phyloP scores from a whole-genome alignment of 1,140 invertebrate genomes.

The Medauroidea extradentata region DNA sequence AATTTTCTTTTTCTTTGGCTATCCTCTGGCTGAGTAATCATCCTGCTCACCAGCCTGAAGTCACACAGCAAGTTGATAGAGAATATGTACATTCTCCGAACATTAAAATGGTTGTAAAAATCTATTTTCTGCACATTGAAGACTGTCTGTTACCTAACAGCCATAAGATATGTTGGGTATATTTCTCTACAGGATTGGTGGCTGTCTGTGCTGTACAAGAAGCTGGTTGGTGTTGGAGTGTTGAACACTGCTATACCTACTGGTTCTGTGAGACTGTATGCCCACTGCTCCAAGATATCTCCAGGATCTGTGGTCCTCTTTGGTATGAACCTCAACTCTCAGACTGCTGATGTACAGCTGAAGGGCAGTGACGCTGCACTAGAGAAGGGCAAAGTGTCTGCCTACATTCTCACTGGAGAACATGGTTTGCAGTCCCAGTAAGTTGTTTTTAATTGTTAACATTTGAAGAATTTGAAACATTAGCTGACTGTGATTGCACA shows the following conservation, averaged over 20 bases:
- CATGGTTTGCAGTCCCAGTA: neutral
- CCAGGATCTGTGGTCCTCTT: constrained; percentile 40
- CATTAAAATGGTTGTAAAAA: too few relatives aligned
- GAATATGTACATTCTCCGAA: too few relatives aligned
- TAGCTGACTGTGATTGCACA: too few relatives aligned
- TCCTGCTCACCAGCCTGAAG: too few relatives aligned
- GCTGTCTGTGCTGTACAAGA: constrained; percentile 64
- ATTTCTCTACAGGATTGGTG: constrained; percentile 77
- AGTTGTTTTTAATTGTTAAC: too few relatives aligned
- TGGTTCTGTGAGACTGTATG: constrained; percentile 52
- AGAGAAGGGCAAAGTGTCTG: neutral
- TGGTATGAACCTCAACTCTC: constrained; percentile 54
- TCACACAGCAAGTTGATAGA: too few relatives aligned
- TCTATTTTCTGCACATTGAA: too few relatives aligned
- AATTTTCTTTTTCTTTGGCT: too few relatives aligned
- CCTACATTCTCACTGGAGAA: constrained; percentile 7
- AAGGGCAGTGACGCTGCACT: constrained; percentile 31
- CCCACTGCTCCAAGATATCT: constrained; percentile 46
- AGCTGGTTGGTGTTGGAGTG: constrained; percentile 61
- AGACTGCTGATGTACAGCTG: constrained; percentile 41
- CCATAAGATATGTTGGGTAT: too few relatives aligned
- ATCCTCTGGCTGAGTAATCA: too few relatives aligned
- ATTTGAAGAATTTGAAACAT: too few relatives aligned
- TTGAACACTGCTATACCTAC: constrained; percentile 31
- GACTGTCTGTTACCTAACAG: too few relatives aligned